Percentiles rank a stretch among this genome's conserved stretches.
These are phyloP conservation scores for Nettapus auritus DNA, from an alignment of 2,113 vertebrate species.

Conservation along the genomic window DNA sequence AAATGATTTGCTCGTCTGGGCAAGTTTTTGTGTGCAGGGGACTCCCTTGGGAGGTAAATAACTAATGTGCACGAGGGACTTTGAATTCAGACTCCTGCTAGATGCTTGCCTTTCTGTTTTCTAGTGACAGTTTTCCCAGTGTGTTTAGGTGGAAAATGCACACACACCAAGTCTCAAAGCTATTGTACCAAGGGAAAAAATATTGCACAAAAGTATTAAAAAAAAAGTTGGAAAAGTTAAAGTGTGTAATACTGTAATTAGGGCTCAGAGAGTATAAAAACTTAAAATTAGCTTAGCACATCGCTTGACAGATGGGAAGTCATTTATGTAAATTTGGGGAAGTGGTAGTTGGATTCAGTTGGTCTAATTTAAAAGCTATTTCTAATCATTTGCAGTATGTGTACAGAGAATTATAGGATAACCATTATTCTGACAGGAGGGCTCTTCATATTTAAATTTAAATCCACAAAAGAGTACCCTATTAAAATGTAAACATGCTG, in stretches of 20 bases:
- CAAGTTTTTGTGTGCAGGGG: not conserved
- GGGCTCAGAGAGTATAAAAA: conserved; percentile 17
- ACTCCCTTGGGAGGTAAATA: not conserved
- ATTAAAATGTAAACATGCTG: conserved; percentile 49
- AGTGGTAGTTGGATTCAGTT: conserved; percentile 55
- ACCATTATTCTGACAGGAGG: conserved; percentile 32
- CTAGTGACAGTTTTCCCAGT: not conserved
- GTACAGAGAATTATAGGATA: conserved; percentile 19
- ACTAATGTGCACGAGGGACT: not conserved
- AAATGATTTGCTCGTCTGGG: not conserved
- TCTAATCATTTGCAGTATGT: conserved; percentile 20
- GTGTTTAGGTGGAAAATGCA: not conserved
- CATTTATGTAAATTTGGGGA: conserved; percentile 55
- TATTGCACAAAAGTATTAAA: not conserved
- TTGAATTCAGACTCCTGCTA: not conserved
- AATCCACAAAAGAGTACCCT: not conserved
- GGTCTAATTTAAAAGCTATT: conserved; percentile 45
- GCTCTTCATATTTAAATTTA: conserved; percentile 43
- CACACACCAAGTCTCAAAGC: not conserved
- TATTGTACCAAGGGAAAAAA: not conserved
- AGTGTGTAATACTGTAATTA: conserved; percentile 31
- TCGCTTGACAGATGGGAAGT: conserved; percentile 52
- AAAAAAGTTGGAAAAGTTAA: not conserved
- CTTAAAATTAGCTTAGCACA: conserved; percentile 46
- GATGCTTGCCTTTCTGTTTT: not conserved